Conservation (phyloP, 2,888 invertebrate species). For the Drosophila recens region DNA sequence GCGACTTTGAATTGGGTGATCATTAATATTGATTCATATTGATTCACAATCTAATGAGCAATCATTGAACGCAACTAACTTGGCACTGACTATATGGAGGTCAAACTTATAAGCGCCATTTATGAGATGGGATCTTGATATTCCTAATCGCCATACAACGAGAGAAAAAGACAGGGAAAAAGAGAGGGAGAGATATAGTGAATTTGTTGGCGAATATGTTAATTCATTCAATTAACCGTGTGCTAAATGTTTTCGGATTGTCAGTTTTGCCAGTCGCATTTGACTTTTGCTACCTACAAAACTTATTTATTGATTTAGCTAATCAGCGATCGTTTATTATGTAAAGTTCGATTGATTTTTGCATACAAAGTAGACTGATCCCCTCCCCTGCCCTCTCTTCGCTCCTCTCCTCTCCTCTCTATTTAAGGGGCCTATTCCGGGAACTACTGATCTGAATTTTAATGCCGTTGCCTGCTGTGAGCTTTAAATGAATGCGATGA, state of each 20-base stretch:
- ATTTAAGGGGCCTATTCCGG: slow-evolving; percentile 5
- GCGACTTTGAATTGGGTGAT: slow-evolving; percentile 2
- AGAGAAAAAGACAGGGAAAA: not conserved
- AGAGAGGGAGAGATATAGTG: not conserved
- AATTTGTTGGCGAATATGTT: slow-evolving; percentile 48
- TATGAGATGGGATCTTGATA: not conserved
- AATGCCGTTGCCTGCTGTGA: slow-evolving; percentile 35
- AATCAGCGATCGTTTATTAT: slow-evolving; percentile 77
- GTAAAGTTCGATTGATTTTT: slow-evolving; percentile 63
- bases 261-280: slow-evolving; percentile 46
- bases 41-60: slow-evolving; percentile 1
- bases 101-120: slow-evolving; percentile 15
- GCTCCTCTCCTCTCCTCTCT: not conserved
- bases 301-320: slow-evolving; percentile 75
- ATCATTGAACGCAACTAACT: not conserved
- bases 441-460: slow-evolving; percentile 8
- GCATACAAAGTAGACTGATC: slow-evolving; percentile 62
- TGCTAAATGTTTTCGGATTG: slow-evolving; percentile 56
- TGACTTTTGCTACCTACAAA: slow-evolving; percentile 78
- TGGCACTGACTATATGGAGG: not conserved
- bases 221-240: slow-evolving; percentile 76
- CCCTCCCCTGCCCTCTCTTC: not conserved
- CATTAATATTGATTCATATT: not conserved
- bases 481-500: slow-evolving; percentile 22
- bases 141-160: not conserved